Evolutionary conservation across 1,140 invertebrate genomes (phyloP).

Genomic region (Melitaea cinxia): DNA sequence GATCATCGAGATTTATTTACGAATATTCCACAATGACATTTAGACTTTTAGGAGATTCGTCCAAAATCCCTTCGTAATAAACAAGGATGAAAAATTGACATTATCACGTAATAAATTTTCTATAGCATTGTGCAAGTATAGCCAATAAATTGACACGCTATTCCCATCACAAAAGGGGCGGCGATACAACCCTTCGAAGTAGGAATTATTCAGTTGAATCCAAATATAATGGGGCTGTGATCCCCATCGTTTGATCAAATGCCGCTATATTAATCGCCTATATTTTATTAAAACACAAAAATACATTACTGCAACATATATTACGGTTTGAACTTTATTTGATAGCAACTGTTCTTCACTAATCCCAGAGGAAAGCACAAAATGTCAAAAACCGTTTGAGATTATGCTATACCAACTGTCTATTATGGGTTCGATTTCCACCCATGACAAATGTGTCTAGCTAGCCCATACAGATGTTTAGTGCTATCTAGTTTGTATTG

Average conservation of each 20-base stretch:
- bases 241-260: not conserved
- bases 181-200: conserved; percentile 52
- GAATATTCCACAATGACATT: conserved; percentile 34
- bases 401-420: no score
- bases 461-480: no score
- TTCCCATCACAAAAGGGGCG: conserved; percentile 38
- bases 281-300: conserved; percentile 2
- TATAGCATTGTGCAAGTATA: conserved; percentile 61
- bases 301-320: not conserved
- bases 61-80: conserved; percentile 45
- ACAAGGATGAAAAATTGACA: conserved; percentile 55
- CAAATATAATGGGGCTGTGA: conserved; percentile 27
- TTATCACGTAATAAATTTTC: conserved; percentile 78
- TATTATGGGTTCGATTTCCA: no score
- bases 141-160: conserved; percentile 73
- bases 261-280: conserved; percentile 12
- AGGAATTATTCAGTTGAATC: conserved; percentile 39
- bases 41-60: conserved; percentile 31
- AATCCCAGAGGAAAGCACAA: no score
- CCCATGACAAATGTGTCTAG: no score
- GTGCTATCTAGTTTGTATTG: no score
- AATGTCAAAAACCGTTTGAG: no score
- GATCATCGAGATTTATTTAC: conserved; percentile 26
- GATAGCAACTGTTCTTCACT: no score
- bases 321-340: not conserved